Percentiles rank a stretch among this genome's conserved stretches.
Evolutionary conservation across 2,888 invertebrate genomes (phyloP).

Genomic region (Zygothrica quintamaculata): DNA sequence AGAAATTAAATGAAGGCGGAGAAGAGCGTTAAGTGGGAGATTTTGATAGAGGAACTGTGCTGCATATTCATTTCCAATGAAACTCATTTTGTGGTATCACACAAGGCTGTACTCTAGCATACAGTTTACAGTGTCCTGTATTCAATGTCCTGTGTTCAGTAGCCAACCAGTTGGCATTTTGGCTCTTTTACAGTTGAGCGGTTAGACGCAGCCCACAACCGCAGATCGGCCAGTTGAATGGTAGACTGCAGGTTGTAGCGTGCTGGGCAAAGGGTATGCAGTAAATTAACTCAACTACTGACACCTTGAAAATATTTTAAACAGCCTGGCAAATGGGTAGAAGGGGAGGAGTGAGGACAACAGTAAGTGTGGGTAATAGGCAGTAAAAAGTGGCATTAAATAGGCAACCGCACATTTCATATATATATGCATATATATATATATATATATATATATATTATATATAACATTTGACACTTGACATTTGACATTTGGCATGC

Average conservation of each 20-base stretch:
- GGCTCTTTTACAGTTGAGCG: conserved; percentile 76
- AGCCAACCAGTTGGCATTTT: conserved; percentile 65
- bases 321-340: conserved; percentile 26
- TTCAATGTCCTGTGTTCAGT: conserved; percentile 35
- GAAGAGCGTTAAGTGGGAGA: neutral
- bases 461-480: too few species aligned
- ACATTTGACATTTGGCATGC: conserved; percentile 60
- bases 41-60: conserved; percentile 1
- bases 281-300: conserved; percentile 76
- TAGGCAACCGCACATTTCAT: conserved; percentile 53
- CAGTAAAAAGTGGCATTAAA: conserved; percentile 42
- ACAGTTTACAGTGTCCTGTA: conserved; percentile 36
- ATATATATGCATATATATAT: too few species aligned
- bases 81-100: conserved; percentile 76
- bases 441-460: too few species aligned
- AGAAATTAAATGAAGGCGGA: neutral
- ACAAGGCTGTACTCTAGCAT: conserved; percentile 19
- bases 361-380: conserved; percentile 32
- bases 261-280: conserved; percentile 7
- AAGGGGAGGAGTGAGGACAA: conserved; percentile 1
- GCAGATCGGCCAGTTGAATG: conserved; percentile 33
- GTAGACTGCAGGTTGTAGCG: conserved; percentile 1
- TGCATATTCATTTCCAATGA: conserved; percentile 74
- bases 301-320: conserved; percentile 76
- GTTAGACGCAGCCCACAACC: conserved; percentile 71